These are phyloP conservation scores for Karalla daura DNA, from an alignment of 2,797 vertebrate species.

Conservation along the genomic window DNA sequence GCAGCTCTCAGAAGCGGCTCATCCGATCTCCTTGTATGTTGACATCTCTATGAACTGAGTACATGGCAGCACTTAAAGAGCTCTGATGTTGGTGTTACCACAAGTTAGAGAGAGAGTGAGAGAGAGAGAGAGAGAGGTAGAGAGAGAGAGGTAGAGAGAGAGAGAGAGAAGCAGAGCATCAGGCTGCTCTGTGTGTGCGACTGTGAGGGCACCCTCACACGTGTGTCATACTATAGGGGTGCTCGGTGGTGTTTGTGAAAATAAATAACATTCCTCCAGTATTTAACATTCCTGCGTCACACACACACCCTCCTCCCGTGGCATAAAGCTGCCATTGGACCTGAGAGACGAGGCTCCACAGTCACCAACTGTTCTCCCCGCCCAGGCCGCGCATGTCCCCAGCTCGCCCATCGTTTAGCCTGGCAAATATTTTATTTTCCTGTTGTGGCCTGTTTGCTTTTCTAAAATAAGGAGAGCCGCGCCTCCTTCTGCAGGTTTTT, in stretches of 20 bases:
- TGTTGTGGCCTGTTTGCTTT: constrained; percentile 79
- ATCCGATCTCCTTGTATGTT: constrained; percentile 3
- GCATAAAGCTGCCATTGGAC: constrained; percentile 74
- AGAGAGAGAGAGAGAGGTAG: constrained; percentile 25
- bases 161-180: constrained; percentile 34
- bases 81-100: constrained; percentile 25
- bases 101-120: constrained; percentile 35
- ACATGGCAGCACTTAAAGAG: constrained; percentile 40
- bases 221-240: constrained; percentile 30
- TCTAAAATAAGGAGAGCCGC: constrained; percentile 72
- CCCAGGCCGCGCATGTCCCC: constrained; percentile 53
- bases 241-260: constrained; percentile 72
- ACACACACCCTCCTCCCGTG: constrained; percentile 60
- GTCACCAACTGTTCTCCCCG: constrained; percentile 70
- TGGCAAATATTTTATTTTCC: constrained; percentile 85
- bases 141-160: constrained; percentile 38
- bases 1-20: background rate
- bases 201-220: constrained; percentile 19
- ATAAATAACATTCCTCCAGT: constrained; percentile 77
- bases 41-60: constrained; percentile 46
- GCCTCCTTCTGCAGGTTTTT: constrained; percentile 66
- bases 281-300: constrained; percentile 74
- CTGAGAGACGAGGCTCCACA: constrained; percentile 63
- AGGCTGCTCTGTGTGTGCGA: constrained; percentile 29
- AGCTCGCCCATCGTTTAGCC: constrained; percentile 68